These are phyloP conservation scores for Dione juno DNA, from an alignment of 2,888 invertebrate genomes.

Conservation along the genomic window DNA sequence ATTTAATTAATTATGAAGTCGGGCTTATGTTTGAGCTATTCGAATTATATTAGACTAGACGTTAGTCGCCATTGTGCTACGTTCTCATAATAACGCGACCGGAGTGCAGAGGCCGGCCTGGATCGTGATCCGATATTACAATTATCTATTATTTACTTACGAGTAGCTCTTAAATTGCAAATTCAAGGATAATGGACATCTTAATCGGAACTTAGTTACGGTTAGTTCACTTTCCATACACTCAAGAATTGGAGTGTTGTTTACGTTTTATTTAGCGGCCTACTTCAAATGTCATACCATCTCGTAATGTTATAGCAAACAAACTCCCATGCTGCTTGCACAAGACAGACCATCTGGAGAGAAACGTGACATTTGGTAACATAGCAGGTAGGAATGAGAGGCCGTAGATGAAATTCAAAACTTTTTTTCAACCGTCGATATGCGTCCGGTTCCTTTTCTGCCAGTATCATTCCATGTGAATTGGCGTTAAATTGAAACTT, in stretches of 20 bases:
- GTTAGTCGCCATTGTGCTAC: slow-evolving; percentile 65
- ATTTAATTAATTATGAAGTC: slow-evolving; percentile 74
- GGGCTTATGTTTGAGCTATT: slow-evolving; percentile 46
- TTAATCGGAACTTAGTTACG: slow-evolving; percentile 76
- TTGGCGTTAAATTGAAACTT: slow-evolving; percentile 80
- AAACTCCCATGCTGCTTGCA: slow-evolving; percentile 74
- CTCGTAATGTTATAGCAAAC: slow-evolving; percentile 82
- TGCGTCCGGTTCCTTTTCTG: slow-evolving; percentile 64
- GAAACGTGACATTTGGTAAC: slow-evolving; percentile 77
- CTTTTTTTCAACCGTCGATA: slow-evolving; percentile 62
- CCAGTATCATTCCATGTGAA: slow-evolving; percentile 76
- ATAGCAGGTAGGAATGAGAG: slow-evolving; percentile 60
- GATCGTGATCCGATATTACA: slow-evolving; percentile 80
- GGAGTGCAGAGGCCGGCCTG: slow-evolving; percentile 65
- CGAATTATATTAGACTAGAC: slow-evolving; percentile 61
- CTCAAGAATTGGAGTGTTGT: slow-evolving; percentile 67
- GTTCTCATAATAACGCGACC: slow-evolving; percentile 70
- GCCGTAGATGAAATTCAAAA: slow-evolving; percentile 66
- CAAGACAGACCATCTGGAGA: slow-evolving; percentile 79
- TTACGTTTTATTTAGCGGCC: slow-evolving; percentile 82
- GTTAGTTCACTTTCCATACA: slow-evolving; percentile 69
- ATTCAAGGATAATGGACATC: slow-evolving; percentile 76
- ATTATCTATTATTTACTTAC: slow-evolving; percentile 79
- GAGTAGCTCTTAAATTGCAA: slow-evolving; percentile 71
- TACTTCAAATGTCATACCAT: slow-evolving; percentile 81